Conservation (phyloP, 2,113 vertebrate species). For the Promerops cafer region DNA sequence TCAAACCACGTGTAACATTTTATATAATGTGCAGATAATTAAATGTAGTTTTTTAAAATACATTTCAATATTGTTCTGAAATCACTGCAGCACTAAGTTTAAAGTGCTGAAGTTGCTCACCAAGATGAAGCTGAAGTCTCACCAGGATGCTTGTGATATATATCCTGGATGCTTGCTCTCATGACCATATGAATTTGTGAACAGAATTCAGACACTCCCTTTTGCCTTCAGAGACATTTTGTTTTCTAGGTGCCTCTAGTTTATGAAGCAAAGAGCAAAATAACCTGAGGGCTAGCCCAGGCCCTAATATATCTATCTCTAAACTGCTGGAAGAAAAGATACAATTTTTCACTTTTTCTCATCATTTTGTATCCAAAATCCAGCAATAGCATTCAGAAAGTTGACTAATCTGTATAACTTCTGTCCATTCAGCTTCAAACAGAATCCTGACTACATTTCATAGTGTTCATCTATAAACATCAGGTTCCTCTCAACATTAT, state of each 20-base stretch:
- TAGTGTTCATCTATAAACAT: background rate
- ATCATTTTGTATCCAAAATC: background rate
- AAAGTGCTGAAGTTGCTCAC: background rate
- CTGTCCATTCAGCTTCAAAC: background rate
- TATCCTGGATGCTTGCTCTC: background rate
- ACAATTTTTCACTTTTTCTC: background rate
- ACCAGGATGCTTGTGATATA: background rate
- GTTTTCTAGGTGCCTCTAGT: background rate
- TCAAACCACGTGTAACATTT: background rate
- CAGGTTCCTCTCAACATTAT: background rate
- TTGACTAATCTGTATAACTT: background rate
- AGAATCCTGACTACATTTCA: background rate
- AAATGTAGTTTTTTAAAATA: background rate
- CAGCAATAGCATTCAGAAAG: background rate
- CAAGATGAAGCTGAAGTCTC: background rate
- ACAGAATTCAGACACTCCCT: background rate
- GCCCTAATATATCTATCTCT: background rate
- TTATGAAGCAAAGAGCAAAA: background rate
- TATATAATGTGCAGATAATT: background rate
- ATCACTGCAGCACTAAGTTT: background rate
- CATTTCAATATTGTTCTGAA: background rate
- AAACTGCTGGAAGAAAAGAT: background rate
- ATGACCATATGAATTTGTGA: background rate
- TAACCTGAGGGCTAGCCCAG: background rate
- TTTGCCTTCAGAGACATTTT: background rate